Percentiles rank a stretch among this genome's conserved stretches.
These are phyloP conservation scores for Rhinolophus ferrumequinum DNA, from an alignment of 2,113 vertebrate genomes.

Conservation along the genomic window DNA sequence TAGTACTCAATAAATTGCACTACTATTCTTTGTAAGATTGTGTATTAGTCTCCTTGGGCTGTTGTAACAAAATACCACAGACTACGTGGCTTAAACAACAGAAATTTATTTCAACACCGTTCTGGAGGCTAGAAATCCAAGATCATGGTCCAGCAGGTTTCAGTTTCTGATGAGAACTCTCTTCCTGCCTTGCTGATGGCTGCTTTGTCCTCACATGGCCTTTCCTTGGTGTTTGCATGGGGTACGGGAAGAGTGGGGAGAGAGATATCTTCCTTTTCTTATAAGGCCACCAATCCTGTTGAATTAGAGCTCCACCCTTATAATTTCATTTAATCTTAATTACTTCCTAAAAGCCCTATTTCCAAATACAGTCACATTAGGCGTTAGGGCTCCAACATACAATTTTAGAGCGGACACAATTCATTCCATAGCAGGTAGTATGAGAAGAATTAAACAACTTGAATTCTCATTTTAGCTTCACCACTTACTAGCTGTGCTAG, in stretches of 20 bases:
- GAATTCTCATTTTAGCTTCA: conserved; percentile 44
- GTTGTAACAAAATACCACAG: not conserved
- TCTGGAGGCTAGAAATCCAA: not conserved
- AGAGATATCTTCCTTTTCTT: not conserved
- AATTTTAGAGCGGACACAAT: not conserved
- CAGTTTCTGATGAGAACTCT: not conserved
- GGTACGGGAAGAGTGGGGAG: not conserved
- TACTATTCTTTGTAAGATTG: not conserved
- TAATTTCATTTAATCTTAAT: not conserved
- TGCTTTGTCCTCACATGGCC: not conserved
- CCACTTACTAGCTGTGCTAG: conserved; percentile 14
- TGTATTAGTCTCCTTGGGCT: not conserved
- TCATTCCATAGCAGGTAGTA: not conserved
- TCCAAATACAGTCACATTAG: not conserved
- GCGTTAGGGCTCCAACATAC: not conserved
- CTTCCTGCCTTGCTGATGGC: not conserved
- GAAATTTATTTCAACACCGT: conserved; percentile 16
- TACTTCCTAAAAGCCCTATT: not conserved
- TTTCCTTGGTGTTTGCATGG: not conserved
- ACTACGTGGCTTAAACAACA: not conserved
- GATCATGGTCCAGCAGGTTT: not conserved
- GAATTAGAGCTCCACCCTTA: not conserved
- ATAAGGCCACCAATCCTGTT: not conserved
- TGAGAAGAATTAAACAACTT: not conserved
- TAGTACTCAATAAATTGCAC: not conserved